A percentile compares a stretch with the other conserved stretches of the same genome.
Conservation (phyloP, 2,113 vertebrate species). For the Hippocampus guttulatus region DNA sequence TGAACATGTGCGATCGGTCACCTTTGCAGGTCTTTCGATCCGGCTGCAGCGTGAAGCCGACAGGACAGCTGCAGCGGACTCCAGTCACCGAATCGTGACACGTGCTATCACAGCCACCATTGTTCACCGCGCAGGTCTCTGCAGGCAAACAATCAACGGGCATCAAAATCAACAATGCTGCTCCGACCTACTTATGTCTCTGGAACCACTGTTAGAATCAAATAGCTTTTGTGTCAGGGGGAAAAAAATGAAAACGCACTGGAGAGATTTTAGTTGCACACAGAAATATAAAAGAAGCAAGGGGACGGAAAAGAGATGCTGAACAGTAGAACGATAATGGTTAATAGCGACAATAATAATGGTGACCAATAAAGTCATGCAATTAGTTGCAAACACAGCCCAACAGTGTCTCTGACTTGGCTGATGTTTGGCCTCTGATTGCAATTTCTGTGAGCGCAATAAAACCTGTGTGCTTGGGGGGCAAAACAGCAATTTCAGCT, state of each 20-base stretch:
- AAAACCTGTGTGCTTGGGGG: conserved; percentile 57
- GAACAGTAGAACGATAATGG: conserved; percentile 12
- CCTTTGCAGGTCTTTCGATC: conserved; percentile 98
- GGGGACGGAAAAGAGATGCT: conserved; percentile 10
- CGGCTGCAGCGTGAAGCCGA: conserved; percentile 92
- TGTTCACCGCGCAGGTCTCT: conserved; percentile 98
- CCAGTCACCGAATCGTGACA: conserved; percentile 91
- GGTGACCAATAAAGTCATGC: conserved; percentile 1
- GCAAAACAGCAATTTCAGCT: conserved; percentile 61
- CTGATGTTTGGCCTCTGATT: conserved; percentile 17
- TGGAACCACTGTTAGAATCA: conserved; percentile 12
- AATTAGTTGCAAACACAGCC: conserved; percentile 23
- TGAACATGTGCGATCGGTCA: conserved; percentile 31
- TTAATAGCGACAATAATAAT: conserved; percentile 23
- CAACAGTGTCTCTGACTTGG: conserved; percentile 28
- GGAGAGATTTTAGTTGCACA: conserved; percentile 10
- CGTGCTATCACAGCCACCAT: conserved; percentile 95
- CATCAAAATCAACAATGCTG: conserved; percentile 8
- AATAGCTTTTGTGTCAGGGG: conserved; percentile 13
- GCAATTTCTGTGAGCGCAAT: conserved; percentile 32
- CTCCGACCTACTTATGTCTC: conserved; percentile 34
- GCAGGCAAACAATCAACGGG: conserved; percentile 43
- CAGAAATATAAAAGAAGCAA: conserved; percentile 9
- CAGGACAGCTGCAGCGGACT: conserved; percentile 95
- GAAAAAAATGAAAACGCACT: conserved; percentile 21